Evolutionary conservation across 2,113 vertebrate genomes (phyloP), one percentile per base, ranked within the genome.

Genomic region (Tretioscincus oriximinensis): DNA sequence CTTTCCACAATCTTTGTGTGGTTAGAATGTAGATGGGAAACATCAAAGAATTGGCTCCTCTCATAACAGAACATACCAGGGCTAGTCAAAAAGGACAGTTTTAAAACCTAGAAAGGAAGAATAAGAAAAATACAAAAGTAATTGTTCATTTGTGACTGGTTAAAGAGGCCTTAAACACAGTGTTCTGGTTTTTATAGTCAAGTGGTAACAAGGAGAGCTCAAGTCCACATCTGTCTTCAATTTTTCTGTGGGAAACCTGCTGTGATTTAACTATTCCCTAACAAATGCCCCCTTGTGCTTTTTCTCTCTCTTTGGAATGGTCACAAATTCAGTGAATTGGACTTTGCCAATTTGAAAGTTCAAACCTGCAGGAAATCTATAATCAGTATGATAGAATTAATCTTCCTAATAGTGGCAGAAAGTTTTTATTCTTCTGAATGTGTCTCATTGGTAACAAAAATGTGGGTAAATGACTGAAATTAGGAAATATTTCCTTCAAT

Each of bases 241-340:
- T 92, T 90, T 89, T 76, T 79, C 51, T 28, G 29, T 16, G 66
- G 72, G 9, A 64, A 90, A 61, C 63, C 63, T 84, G 80, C 75
- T 81, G 88, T 51, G 78, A 85, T 73, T 89, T 87, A 88, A 89
- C 79, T 28, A 29, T 67, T 92, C 87, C 54, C 73, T 83, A 80
- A 78, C 76, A 80, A 91, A 86, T 80, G 84, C 1, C 22, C 84
- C 45, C 47, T 22, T 87, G 83, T 82, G 58, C 81, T 64, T 63
- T 84, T 85, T 20, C 84, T n/a, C 60, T 86, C 63, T 87, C 49
- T 80, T 41, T 24, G 73, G 41, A 67, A 81, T 78, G 84, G 67
- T 87, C 74, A n/a, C 20, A 75, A 49, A 47, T 73, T 77, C 41
- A 58, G 80, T 81, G 41, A 68, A 69, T 65, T 41, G 66, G 51